Evolutionary conservation across 35 echinoderm and acorn worm species (phyloP).

Genomic region (Anneissia japonica): DNA sequence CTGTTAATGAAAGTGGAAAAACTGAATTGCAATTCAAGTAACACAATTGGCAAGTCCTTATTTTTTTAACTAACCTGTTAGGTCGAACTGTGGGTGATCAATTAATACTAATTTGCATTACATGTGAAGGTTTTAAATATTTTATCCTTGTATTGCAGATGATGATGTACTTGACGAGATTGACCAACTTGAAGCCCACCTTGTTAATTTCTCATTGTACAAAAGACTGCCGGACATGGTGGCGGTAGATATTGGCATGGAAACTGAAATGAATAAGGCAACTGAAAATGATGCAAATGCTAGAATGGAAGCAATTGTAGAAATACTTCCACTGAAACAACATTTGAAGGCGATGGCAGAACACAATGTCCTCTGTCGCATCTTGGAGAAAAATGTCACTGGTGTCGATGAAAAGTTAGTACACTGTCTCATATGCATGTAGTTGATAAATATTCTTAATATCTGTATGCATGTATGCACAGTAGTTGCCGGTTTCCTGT

Average conservation of each 20-base stretch:
- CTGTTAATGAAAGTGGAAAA: background rate
- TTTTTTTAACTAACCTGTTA: too few species aligned
- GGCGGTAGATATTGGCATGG: slow-evolving; percentile 15
- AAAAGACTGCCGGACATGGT: background rate
- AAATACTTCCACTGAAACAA: slow-evolving; percentile 37
- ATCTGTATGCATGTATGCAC: too few species aligned
- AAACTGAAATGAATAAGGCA: background rate
- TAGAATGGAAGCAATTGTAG: background rate
- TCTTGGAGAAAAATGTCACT: background rate
- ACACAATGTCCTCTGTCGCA: background rate
- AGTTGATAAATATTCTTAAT: background rate
- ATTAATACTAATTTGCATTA: too few species aligned
- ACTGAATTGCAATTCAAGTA: background rate
- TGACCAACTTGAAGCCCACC: slow-evolving; percentile 3
- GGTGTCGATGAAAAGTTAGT: background rate
- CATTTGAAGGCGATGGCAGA: slow-evolving; percentile 26
- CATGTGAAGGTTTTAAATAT: background rate
- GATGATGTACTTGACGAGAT: slow-evolving; percentile 30
- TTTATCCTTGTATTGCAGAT: background rate
- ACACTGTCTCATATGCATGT: background rate
- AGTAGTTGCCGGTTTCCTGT: background rate
- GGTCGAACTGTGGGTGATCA: too few species aligned
- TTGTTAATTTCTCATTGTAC: slow-evolving; percentile 13
- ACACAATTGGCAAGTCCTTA: background rate
- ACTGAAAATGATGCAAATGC: too few species aligned